Base-by-base conservation (phyloP, 2,113 vertebrate species). In the Peromyscus polionotus region DNA sequence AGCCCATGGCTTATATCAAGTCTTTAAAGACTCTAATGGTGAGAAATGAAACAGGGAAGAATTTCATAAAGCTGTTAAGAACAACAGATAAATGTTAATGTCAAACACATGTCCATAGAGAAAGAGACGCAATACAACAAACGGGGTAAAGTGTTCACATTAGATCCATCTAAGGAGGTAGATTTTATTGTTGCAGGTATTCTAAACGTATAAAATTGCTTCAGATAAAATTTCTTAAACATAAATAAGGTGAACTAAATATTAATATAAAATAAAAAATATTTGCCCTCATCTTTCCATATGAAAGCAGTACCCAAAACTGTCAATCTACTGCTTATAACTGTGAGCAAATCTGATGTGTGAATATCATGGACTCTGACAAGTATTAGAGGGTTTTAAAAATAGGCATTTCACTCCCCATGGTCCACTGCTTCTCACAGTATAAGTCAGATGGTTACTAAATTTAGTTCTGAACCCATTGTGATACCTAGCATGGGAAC, bases 321-420 rank as follows among this genome's bases (percentile, higher is more conserved):
- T 87, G 67, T 61, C 51, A 88, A 84, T 54, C 39, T 73, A 72
- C 26, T 63, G 63, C 14, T 92, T 91, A 87, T 94, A 59, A 89
- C 5, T 90, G 16, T 28, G 84, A 77, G 81, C n/a, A 9, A 79
- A 33, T 91, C 57, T 61, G 77, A 59, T 7, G 2, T 77, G 16
- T 84, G 61, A 10, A 11, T 72, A 22, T n/a, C 81, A 79, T 76
- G 36, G 57, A 26, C n/a, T 89, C 85, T 33, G 73, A 19, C 26
- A 91, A 51, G 59, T 45, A 88, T 16, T 80, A 88, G 28, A 0
- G 63, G 39, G 63, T 63, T 83, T 83, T 14, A 31, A 67, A 79
- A 85, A 31, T 72, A 79, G 75, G 19, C 0, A 16, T 54, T 80
- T 84, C 79, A 67, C 59, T 45, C 3, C 24, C 0, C 20, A 79